These are phyloP conservation scores for Eurois occulta DNA, from an alignment of 2,888 invertebrate species.

Conservation along the genomic window DNA sequence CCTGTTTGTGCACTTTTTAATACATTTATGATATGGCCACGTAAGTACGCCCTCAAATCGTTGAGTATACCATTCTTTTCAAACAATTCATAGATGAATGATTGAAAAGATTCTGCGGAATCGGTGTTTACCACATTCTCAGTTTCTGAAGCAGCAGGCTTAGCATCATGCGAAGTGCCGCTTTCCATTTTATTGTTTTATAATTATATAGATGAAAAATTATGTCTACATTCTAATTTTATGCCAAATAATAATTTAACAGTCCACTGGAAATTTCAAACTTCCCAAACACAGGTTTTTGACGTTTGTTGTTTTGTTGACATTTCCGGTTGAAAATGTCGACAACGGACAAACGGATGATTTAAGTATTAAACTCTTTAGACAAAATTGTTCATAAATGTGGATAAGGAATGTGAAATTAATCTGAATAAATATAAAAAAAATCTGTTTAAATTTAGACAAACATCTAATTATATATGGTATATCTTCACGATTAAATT, in stretches of 20 bases:
- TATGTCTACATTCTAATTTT: conserved; percentile 67
- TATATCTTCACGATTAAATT: not conserved
- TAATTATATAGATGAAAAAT: conserved; percentile 24
- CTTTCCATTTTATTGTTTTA: conserved; percentile 75
- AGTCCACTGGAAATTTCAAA: conserved; percentile 82
- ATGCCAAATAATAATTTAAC: conserved; percentile 61
- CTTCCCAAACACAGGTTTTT: conserved; percentile 81
- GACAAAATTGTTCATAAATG: not conserved
- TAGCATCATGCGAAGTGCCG: conserved; percentile 55
- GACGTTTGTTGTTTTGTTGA: conserved; percentile 78
- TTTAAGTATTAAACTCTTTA: conserved; percentile 20
- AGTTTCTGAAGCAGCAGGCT: conserved; percentile 57
- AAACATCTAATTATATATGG: accelerated
- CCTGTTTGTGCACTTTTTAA: conserved; percentile 87
- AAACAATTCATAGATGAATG: conserved; percentile 90
- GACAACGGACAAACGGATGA: conserved; percentile 8
- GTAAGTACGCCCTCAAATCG: conserved; percentile 90
- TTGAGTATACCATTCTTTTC: conserved; percentile 91
- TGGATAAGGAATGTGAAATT: too few relatives aligned
- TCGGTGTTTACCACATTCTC: conserved; percentile 68
- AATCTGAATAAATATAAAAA: not conserved
- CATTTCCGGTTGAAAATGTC: conserved; percentile 75
- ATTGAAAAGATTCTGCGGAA: conserved; percentile 90
- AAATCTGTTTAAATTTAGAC: not conserved
- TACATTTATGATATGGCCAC: conserved; percentile 90